Evolutionary conservation across 2,113 vertebrate genomes (phyloP), one percentile per base, ranked within the genome.

Genomic region (Charadrius vociferus): DNA sequence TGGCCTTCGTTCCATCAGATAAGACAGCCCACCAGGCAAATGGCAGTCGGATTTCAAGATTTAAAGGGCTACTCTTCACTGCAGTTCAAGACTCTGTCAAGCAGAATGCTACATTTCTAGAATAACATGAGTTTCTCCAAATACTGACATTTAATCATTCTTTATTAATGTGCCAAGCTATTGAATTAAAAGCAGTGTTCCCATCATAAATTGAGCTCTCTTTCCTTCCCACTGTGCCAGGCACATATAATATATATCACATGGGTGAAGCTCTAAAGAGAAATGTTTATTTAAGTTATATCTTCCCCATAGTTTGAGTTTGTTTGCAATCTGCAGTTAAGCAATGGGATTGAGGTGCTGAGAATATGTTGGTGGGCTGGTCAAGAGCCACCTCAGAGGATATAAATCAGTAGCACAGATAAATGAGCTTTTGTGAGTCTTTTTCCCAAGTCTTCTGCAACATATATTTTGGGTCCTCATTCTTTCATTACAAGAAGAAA

Each of bases 1-100:
- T 97, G 93, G 91, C 87, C 55, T 50, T 56, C 30, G 7, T 90
- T 95, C 81, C 23, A 95, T 95, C 95, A 95, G 92, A 95, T 96
- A 97, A 93, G 52, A 47, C 45, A 94, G 79, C 67, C 87, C 79
- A 96, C 78, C 62, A 59, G 81, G 77, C 43, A 91, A 94, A 92
- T 11, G 1, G 62, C 81, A 91, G 59, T 43, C 14, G 4, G 52
- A 55, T 84, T 61, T 93, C 30, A 81, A 93, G 63, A 94, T 87
- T 97, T 96, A 93, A 96, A 87, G 68, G 56, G 26, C 45, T 92
- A 12, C 73, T 78, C 77, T 93, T 81, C 81, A 72, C 36, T 19
- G 41, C 59, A 92, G 81, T 85, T 86, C 90, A 88, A 53, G 92
- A 84, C 67, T 78, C 61, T 75, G 53, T 59, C 67, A 92, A 91